Conservation (phyloP, 2,797 vertebrate species). For the Hemibagrus guttatus region DNA sequence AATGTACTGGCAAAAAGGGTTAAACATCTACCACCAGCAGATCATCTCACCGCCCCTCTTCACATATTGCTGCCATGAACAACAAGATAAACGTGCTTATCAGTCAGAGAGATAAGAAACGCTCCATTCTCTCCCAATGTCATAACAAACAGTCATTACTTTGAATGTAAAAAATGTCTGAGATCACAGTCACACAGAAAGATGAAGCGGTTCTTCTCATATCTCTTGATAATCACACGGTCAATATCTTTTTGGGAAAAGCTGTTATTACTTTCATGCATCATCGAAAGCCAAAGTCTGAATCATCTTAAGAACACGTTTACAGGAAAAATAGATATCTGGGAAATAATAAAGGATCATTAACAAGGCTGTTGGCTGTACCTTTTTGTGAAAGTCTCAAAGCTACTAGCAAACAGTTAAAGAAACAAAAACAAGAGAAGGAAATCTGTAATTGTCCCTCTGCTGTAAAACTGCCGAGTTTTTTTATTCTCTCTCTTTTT, state of each 20-base stretch:
- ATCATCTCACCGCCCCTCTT: not conserved
- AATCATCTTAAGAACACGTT: not conserved
- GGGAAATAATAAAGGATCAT: not conserved
- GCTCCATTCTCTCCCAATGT: conserved; percentile 50
- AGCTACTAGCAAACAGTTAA: not conserved
- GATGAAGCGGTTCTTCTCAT: conserved; percentile 23
- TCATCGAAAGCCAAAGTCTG: not conserved
- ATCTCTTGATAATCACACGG: conserved; percentile 18
- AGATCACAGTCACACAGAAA: conserved; percentile 23
- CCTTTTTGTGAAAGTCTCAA: not conserved
- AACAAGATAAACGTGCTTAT: conserved; percentile 63
- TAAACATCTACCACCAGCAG: not conserved
- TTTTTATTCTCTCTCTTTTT: conserved; percentile 1
- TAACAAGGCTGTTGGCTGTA: not conserved
- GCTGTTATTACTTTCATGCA: conserved; percentile 23
- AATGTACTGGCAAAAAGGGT: too few species aligned
- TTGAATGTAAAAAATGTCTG: conserved; percentile 45
- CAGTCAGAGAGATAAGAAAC: conserved; percentile 63
- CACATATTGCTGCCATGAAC: conserved; percentile 2
- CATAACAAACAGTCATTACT: conserved; percentile 66
- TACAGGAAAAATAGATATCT: not conserved
- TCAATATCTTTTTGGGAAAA: not conserved
- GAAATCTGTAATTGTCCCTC: not conserved
- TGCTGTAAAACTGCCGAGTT: conserved; percentile 51
- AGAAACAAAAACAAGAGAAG: conserved; percentile 26